Evolutionary conservation across 2,797 vertebrate species (phyloP), one percentile per base, ranked within the genome.

Genomic region (Acridotheres tristis): DNA sequence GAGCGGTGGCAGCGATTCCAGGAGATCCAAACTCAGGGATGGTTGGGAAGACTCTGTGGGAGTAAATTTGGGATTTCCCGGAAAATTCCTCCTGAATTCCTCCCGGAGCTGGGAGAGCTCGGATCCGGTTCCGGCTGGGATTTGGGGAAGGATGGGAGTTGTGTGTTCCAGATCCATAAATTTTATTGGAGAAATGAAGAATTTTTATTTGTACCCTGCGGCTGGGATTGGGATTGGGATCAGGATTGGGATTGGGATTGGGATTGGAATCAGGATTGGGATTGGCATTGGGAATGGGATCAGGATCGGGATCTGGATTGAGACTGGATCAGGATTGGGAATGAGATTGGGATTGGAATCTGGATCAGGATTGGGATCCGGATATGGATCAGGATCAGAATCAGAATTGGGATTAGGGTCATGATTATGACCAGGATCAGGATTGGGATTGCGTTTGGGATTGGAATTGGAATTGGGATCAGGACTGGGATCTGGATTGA

Each of bases 241-340:
- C 2, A 2, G 14, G 38, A 40, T 16, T 8, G 6, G 8, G 5
- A 13, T 40, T 2, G 2, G 16, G 16, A 26, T 18, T 3, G 3
- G 26, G 17, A 29, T 61, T 4, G 3, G 36, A 11, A 59, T 16
- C 1, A 2, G 29, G 6, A 15, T 30, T 11, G 6, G 40, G 5
- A 63, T 17, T 10, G 6, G 29, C 40, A 29, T 51, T 11, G 10
- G 13, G 23, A 14, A 26, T 26, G 14, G 23, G 23, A 48, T 48
- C 8, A 25, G 48, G 14, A 26, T 50, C 4, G 8, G 48, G 29
- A 30, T 30, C 17, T 19, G 17, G 14, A 45, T 20, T 45, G 43
- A 19, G 19, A 43, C 17, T 18, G 48, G 25, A 50, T 50, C 20
- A 10, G 45, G 20, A 45, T 20, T 20, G 43, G 43, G 43, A 42